Evolutionary conservation across 2,888 invertebrate species (phyloP).

Genomic region (Bellardia bayeri): DNA sequence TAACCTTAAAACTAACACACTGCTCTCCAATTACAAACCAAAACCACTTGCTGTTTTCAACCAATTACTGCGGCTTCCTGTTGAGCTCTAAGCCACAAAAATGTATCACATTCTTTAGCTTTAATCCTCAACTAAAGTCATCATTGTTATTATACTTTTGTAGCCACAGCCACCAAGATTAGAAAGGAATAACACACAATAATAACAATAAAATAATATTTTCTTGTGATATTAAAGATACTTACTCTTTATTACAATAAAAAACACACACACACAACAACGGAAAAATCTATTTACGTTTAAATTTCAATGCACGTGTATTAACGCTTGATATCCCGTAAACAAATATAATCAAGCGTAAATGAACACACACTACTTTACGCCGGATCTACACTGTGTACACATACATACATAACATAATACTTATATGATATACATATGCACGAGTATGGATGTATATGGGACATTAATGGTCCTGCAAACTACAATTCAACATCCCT

Average conservation of each 20-base stretch:
- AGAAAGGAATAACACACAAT: neutral
- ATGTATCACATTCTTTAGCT: neutral
- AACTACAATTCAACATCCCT: neutral
- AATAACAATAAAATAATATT: slow-evolving; percentile 7
- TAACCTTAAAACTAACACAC: neutral
- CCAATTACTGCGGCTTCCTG: slow-evolving; percentile 8
- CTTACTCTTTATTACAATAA: neutral
- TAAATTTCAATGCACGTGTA: slow-evolving; percentile 60
- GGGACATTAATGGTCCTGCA: neutral
- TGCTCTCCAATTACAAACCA: neutral
- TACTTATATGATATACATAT: neutral
- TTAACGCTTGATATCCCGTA: slow-evolving; percentile 52
- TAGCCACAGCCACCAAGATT: neutral
- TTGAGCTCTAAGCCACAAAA: neutral
- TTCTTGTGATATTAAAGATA: slow-evolving; percentile 15
- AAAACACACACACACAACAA: neutral
- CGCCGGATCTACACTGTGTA: neutral
- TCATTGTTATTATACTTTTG: neutral
- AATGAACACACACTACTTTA: slow-evolving; percentile 24
- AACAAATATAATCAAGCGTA: slow-evolving; percentile 63
- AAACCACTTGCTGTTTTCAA: slow-evolving; percentile 17
- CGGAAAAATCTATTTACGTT: slow-evolving; percentile 21
- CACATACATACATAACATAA: neutral
- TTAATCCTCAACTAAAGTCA: neutral
- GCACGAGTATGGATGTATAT: neutral